Base-by-base conservation (phyloP, 2,888 invertebrate species). In the Acleris emargana region DNA sequence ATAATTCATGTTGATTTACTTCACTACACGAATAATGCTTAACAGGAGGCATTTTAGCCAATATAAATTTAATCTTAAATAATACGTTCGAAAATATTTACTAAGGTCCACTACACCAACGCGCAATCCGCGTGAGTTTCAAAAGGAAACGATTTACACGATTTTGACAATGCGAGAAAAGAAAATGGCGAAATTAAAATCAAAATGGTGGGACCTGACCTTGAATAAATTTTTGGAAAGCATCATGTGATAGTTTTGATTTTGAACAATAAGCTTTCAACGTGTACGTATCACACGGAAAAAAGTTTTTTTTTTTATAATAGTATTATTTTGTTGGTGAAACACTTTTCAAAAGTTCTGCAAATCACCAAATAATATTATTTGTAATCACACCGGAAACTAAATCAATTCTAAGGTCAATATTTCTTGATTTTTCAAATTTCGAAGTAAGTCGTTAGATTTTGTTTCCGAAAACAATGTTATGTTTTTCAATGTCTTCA, bases 1-100 rank as follows among this genome's bases (percentile, higher is more conserved):
- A 89, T 85, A 91, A 88, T 86, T 92, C 92, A 84, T 89, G 90
- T 83, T 90, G 91, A 90, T 91, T 89, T 79, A 91, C 89, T 88
- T 91, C 91, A 90, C 88, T 89, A 80, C 87, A 85, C 70, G 89
- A 87, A 84, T 88, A 89, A 87, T 90, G 88, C 84, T 89, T 89
- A 81, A 87, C 81, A 78, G 88, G 88, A 76, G 91, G 88, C 91
- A 92, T 91, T 81, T 81, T 83, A 77, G 80, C 82, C 80, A 77
- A 81, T 82, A 83, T 79, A 84, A 82, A 85, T 82, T 82, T 74
- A 84, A 80, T 82, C 89, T 89, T 90, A 89, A 86, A 84, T 84
- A 88, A 83, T 83, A 86, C 75, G 75, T 79, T 80, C 72, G 77
- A 83, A 87, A 87, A 86, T 83, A 83, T 72, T 78, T 49, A 61